Percentiles rank a stretch among this genome's conserved stretches.
phyloP scores from a whole-genome alignment of 2,888 invertebrate genomes.

The Bhutanitis thaidina region DNA sequence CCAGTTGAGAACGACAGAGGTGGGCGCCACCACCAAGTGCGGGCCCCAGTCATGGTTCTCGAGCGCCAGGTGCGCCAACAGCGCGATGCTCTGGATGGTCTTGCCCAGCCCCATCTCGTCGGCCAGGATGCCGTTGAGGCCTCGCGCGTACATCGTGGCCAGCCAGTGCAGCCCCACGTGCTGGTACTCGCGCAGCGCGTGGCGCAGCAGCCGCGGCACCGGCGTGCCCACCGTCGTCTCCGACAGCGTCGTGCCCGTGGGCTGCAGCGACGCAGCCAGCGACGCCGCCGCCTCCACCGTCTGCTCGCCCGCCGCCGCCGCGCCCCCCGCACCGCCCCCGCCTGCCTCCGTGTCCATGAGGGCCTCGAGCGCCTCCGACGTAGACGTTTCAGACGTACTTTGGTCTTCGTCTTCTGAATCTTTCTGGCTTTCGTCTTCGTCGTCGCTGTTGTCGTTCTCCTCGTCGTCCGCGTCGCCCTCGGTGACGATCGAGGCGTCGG shows the following conservation, averaged over 20 bases:
- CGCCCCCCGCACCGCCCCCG: constrained; percentile 31
- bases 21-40: constrained; percentile 98
- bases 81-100: constrained; percentile 97
- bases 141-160: constrained; percentile 96
- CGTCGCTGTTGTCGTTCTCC: constrained; percentile 24
- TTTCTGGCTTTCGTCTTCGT: constrained; percentile 21
- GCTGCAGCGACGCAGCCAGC: constrained; percentile 97
- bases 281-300: constrained; percentile 96
- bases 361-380: constrained; percentile 45
- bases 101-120: constrained; percentile 99
- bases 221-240: constrained; percentile 96
- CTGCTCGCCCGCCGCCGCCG: constrained; percentile 71
- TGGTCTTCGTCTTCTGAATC: constrained; percentile 40
- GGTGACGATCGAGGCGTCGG: constrained; percentile 20
- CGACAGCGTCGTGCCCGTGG: constrained; percentile 97
- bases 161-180: constrained; percentile 98
- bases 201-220: constrained; percentile 95
- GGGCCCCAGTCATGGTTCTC: constrained; percentile 98
- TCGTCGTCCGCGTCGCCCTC: constrained; percentile 33
- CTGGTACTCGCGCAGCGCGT: constrained; percentile 95
- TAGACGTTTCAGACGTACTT: constrained; percentile 25
- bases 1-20: constrained; percentile 99
- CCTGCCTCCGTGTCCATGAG: constrained; percentile 32
- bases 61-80: constrained; percentile 95
- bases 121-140: constrained; percentile 96